Percentiles rank a stretch among this genome's conserved stretches.
Conservation (phyloP, 2,113 vertebrate genomes). For the Tachysurus vachellii region DNA sequence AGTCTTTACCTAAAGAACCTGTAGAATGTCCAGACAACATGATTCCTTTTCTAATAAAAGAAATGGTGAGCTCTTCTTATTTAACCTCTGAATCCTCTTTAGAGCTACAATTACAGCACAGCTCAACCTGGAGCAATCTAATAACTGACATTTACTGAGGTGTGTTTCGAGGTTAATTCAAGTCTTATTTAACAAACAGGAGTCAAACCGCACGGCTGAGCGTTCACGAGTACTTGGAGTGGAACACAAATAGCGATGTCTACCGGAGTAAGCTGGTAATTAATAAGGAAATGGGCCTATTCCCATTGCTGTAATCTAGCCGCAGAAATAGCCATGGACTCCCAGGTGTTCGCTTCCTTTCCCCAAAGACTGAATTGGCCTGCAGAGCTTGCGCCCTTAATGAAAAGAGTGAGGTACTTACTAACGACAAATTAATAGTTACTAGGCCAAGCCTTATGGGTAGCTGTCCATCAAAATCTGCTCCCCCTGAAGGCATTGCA, state of each 20-base stretch:
- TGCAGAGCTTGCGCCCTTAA: conserved; percentile 55
- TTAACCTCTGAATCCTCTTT: neutral
- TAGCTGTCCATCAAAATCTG: conserved; percentile 60
- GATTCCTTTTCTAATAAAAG: conserved; percentile 2
- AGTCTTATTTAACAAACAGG: conserved; percentile 50
- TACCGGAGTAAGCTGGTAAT: conserved; percentile 55
- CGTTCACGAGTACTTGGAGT: conserved; percentile 27
- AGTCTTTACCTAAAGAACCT: conserved; percentile 28
- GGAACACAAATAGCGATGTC: conserved; percentile 4
- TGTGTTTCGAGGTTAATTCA: conserved; percentile 10
- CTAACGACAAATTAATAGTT: conserved; percentile 66
- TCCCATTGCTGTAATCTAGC: conserved; percentile 55
- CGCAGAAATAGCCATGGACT: conserved; percentile 53
- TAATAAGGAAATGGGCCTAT: conserved; percentile 56
- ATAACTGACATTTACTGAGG: neutral
- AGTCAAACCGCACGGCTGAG: conserved; percentile 50
- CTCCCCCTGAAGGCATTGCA: conserved; percentile 52
- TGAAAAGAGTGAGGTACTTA: conserved; percentile 65
- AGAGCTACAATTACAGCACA: neutral
- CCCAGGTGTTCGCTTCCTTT: conserved; percentile 59
- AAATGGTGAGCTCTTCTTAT: neutral
- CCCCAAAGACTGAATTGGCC: conserved; percentile 51
- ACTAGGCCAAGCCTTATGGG: conserved; percentile 59
- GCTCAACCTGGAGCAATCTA: neutral
- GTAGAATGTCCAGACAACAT: neutral